These are phyloP conservation scores for Platygyra sinensis DNA, from an alignment of 64 coral and sea anemone genomes.

Conservation along the genomic window DNA sequence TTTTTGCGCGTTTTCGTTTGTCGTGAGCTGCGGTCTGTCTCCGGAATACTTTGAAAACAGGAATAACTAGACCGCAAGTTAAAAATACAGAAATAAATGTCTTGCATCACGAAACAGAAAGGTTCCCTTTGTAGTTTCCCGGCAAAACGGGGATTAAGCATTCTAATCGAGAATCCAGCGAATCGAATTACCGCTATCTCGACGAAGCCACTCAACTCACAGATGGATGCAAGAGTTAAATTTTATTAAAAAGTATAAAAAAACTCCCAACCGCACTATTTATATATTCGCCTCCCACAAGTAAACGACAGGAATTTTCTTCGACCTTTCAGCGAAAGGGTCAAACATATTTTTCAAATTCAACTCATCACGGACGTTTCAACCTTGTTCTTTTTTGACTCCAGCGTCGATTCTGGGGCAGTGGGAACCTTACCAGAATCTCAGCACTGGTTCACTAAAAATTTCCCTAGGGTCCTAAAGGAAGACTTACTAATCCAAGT, in stretches of 20 bases:
- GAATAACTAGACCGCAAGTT: background rate
- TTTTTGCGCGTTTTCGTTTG: conserved; percentile 27
- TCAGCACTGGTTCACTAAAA: too few species aligned
- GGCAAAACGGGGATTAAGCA: background rate
- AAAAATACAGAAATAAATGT: background rate
- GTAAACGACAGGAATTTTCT: background rate
- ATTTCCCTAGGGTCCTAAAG: too few species aligned
- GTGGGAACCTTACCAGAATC: background rate
- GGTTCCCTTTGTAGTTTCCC: background rate
- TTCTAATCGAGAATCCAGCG: background rate
- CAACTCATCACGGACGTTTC: background rate
- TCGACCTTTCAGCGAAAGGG: background rate
- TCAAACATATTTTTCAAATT: background rate
- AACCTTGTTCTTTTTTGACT: too few species aligned
- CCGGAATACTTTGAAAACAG: conserved; percentile 20
- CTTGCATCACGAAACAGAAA: conserved; percentile 8
- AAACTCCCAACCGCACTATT: background rate
- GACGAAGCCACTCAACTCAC: background rate
- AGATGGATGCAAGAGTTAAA: background rate
- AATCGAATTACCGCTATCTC: background rate
- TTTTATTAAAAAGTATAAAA: too few species aligned
- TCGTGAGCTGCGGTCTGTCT: background rate
- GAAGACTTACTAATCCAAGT: too few species aligned
- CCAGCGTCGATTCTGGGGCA: too few species aligned
- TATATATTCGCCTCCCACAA: conserved; percentile 8